Evolutionary conservation across 2,888 invertebrate species (phyloP), one percentile per base, ranked within the genome.

Genomic region (Elmis aenea): DNA sequence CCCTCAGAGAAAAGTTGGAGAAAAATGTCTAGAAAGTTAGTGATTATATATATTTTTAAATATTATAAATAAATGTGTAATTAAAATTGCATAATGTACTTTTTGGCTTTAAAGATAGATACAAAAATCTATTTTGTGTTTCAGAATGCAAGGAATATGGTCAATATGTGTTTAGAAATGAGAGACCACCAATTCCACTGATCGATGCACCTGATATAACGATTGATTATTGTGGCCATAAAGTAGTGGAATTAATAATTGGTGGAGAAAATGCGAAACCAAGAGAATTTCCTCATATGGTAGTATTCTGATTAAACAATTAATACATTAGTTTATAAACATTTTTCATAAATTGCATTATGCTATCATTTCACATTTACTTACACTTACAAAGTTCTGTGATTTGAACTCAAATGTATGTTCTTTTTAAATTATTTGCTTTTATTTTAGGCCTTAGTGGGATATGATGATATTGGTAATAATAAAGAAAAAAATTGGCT

Each of bases 121-220:
- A n/a, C n/a, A n/a, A n/a, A n/a, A n/a, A n/a, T n/a, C n/a, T n/a
- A n/a, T n/a, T n/a, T n/a, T n/a, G n/a, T n/a, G n/a, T 58, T 61
- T 30, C 43, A 72, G 72, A 69, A 64, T 73, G 72, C 41, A 50
- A 53, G 24, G 67, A 71, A 41, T 72, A 72, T 46, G 59, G 60
- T 1, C 51, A 67, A 38, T 54, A 62, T 8, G 69, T 70, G 2
- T 65, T 64, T 30, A 50, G 46, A n/a, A 50, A 43, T 9, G 64
- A 61, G 26, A 48, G 45, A 13, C 42, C 59, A 18, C 67, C 67
- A 5, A 46, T 40, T 10, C 56, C 66, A 20, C 50, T 46, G 11
- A 45, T 50, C 0, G 42, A 51, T 13, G 39, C 14, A 51, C 55
- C 13, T 47, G 3, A 10, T n/a, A 12, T 26, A 2, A 13, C 29